Percentiles rank a stretch among this genome's conserved stretches.
phyloP scores from a whole-genome alignment of 2,888 invertebrate species.

The Chaitophorus viminalis region DNA sequence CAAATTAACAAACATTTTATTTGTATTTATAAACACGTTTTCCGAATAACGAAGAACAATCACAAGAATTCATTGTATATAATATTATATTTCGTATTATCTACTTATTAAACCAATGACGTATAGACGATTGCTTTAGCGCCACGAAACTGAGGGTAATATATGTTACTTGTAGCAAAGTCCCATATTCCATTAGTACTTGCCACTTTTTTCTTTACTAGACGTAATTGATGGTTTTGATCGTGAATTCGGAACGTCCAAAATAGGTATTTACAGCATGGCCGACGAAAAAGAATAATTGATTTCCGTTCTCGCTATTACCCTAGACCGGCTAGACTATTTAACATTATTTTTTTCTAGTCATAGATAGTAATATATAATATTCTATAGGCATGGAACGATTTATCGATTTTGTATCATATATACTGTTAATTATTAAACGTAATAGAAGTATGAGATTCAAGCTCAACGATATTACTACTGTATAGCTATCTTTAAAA shows the following conservation, averaged over 20 bases:
- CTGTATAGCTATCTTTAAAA: no score
- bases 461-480: no score
- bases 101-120: slow-evolving; percentile 2
- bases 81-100: neutral
- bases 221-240: slow-evolving; percentile 53
- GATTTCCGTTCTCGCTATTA: neutral
- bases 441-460: no score
- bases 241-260: slow-evolving; percentile 26
- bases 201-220: slow-evolving; percentile 45
- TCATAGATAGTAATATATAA: no score
- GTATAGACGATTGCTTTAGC: neutral
- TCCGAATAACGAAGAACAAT: no score
- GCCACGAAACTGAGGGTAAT: neutral
- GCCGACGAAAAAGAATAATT: slow-evolving; percentile 36
- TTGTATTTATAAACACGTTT: no score
- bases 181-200: slow-evolving; percentile 46
- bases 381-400: no score
- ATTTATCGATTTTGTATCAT: no score
- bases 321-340: neutral
- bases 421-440: no score
- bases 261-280: slow-evolving; percentile 5
- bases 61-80: no score
- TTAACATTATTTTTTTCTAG: slow-evolving; percentile 1
- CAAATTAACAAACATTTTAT: no score
- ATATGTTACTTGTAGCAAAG: slow-evolving; percentile 30